Evolutionary conservation across 2,797 vertebrate species (phyloP).

Genomic region (Diplodus puntazzo): DNA sequence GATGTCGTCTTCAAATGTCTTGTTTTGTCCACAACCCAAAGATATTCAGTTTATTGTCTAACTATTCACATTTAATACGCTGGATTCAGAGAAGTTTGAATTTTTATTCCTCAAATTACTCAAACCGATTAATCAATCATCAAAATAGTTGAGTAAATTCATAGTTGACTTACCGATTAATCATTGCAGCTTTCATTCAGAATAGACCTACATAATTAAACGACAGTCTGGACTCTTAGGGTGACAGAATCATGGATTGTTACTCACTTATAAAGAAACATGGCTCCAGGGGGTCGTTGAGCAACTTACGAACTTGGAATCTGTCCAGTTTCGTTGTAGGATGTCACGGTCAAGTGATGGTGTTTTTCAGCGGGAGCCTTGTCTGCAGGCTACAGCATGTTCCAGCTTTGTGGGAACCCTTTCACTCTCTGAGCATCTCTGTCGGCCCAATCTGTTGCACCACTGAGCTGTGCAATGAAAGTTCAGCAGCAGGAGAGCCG

Average conservation of each 20-base stretch:
- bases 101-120: too few relatives aligned
- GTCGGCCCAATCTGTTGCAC: slow-evolving; percentile 73
- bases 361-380: slow-evolving; percentile 35
- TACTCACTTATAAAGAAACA: not conserved
- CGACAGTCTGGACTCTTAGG: not conserved
- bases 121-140: too few relatives aligned
- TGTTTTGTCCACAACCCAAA: too few relatives aligned
- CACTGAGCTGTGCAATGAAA: slow-evolving; percentile 71
- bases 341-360: slow-evolving; percentile 27
- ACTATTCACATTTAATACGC: too few relatives aligned
- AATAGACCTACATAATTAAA: not conserved
- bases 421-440: slow-evolving; percentile 53
- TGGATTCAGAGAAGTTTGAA: too few relatives aligned
- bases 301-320: not conserved
- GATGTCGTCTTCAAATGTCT: too few relatives aligned
- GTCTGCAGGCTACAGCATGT: slow-evolving; percentile 44
- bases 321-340: slow-evolving; percentile 33
- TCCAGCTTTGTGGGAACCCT: slow-evolving; percentile 54
- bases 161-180: too few relatives aligned
- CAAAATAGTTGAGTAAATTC: too few relatives aligned
- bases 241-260: not conserved
- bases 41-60: too few relatives aligned
- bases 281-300: not conserved
- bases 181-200: too few relatives aligned
- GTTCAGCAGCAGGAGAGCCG: slow-evolving; percentile 55